phyloP scores from a whole-genome alignment of 2,113 vertebrate species.

The Charadrius vociferus region DNA sequence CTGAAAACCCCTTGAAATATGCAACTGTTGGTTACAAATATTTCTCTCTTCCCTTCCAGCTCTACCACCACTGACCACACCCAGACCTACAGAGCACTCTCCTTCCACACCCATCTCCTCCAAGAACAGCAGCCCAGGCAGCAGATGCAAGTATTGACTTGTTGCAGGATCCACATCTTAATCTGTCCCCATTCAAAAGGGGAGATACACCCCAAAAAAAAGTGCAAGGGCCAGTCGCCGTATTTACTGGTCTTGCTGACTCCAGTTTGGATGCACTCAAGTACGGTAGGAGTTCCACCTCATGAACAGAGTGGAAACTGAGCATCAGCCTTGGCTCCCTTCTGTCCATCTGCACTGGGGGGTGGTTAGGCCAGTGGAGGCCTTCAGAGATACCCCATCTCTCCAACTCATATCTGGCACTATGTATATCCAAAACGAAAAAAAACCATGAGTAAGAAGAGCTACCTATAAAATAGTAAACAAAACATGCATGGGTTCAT shows the following conservation, averaged over 20 bases:
- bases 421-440: background rate
- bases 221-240: background rate
- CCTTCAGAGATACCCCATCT: background rate
- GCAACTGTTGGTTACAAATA: background rate
- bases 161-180: background rate
- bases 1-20: background rate
- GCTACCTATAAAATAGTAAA: background rate
- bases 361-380: background rate
- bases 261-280: background rate
- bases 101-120: background rate
- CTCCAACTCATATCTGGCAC: background rate
- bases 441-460: background rate
- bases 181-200: background rate
- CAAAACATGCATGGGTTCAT: background rate
- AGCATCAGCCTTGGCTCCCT: background rate
- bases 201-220: background rate
- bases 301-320: background rate
- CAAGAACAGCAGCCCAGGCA: background rate
- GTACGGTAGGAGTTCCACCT: background rate
- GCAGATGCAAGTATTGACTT: background rate
- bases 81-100: background rate
- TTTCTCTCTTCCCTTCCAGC: background rate
- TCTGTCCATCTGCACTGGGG: rapidly evolving
- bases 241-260: background rate
- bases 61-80: background rate